A percentile compares a stretch with the other conserved stretches of the same genome.
Evolutionary conservation across 1,140 invertebrate genomes (phyloP).

Genomic region (Littorina saxatilis): DNA sequence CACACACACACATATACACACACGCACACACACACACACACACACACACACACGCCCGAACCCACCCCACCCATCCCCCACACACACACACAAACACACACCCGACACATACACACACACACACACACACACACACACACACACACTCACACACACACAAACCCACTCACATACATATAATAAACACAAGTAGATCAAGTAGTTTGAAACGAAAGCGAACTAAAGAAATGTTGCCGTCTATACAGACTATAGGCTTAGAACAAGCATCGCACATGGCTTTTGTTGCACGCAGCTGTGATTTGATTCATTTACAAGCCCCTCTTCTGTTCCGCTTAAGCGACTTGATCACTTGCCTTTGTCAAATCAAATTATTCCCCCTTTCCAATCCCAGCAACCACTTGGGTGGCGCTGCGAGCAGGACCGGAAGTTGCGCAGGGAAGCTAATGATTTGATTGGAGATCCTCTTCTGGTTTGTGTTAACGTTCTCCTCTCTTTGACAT

Average conservation of each 20-base stretch:
- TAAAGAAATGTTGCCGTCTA: too few relatives aligned
- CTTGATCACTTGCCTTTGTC: constrained; percentile 15
- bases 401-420: constrained; percentile 18
- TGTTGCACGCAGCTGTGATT: constrained; percentile 21
- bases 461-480: constrained; percentile 12
- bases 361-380: constrained; percentile 13
- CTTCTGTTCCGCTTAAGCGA: constrained; percentile 6
- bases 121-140: too few relatives aligned
- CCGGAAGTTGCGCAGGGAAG: constrained; percentile 13
- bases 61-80: not conserved
- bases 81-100: not conserved
- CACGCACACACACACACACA: not conserved
- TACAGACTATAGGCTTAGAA: not conserved
- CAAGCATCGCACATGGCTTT: constrained; percentile 17
- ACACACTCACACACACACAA: too few relatives aligned
- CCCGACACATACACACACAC: too few relatives aligned
- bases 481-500: not conserved
- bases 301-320: constrained; percentile 22
- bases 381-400: constrained; percentile 24
- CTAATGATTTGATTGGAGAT: constrained; percentile 30
- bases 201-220: too few relatives aligned
- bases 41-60: not conserved
- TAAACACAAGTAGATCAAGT: too few relatives aligned
- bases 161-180: too few relatives aligned
- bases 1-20: not conserved